These are phyloP conservation scores for Himalopsyche japonica DNA, from an alignment of 2,888 invertebrate species.

Conservation along the genomic window DNA sequence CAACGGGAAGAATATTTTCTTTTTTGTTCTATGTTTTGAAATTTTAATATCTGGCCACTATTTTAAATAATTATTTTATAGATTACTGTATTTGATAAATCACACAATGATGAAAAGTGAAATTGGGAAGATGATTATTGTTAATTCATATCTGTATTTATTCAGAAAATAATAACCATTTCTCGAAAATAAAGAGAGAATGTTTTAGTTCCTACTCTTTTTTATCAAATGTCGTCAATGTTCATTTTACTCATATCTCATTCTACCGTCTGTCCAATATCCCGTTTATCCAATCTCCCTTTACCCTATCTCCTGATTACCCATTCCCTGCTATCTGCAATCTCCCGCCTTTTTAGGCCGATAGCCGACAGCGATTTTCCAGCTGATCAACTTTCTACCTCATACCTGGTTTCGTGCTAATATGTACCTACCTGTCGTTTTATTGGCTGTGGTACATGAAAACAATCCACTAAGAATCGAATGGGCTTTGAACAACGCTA, in stretches of 20 bases:
- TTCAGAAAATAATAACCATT: too few relatives aligned
- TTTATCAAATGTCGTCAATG: not conserved
- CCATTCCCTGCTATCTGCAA: not conserved
- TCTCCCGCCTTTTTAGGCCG: not conserved
- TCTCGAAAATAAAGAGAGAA: not conserved
- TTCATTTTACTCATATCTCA: not conserved
- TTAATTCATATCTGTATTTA: too few relatives aligned
- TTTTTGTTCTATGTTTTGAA: too few relatives aligned
- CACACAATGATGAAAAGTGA: too few relatives aligned
- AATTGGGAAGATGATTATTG: too few relatives aligned
- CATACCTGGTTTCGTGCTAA: constrained; percentile 4
- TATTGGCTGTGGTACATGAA: not conserved
- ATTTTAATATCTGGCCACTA: too few relatives aligned
- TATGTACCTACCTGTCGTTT: not conserved
- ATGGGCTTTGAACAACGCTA: not conserved
- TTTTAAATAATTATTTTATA: too few relatives aligned
- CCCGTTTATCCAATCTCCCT: not conserved
- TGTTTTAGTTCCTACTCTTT: not conserved
- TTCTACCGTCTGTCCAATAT: not conserved
- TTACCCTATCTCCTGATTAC: not conserved
- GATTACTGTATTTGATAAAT: too few relatives aligned
- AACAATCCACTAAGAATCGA: not conserved
- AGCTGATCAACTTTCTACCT: constrained; percentile 8
- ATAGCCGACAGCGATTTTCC: constrained; percentile 14
- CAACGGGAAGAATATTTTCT: too few relatives aligned